Evolutionary conservation across 2,888 invertebrate species (phyloP).

Genomic region (Polia nebulosa): DNA sequence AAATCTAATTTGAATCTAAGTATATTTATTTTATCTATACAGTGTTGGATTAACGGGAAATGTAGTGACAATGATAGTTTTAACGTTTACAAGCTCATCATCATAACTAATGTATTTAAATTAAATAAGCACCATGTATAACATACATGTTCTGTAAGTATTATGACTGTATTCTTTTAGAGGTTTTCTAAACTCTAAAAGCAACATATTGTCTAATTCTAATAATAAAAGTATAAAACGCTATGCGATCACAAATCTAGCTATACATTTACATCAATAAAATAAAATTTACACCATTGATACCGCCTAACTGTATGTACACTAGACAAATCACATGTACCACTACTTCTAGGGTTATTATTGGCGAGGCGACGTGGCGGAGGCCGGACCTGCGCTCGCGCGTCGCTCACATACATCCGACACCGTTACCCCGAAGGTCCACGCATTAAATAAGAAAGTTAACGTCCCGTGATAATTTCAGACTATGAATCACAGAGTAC

Average conservation of each 20-base stretch:
- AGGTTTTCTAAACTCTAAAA: constrained; percentile 73
- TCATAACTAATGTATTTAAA: constrained; percentile 51
- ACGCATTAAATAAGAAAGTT: constrained; percentile 64
- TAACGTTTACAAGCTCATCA: constrained; percentile 66
- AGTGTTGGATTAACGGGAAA: background rate
- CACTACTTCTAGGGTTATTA: constrained; percentile 73
- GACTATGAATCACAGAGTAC: constrained; percentile 79
- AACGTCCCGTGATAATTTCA: constrained; percentile 66
- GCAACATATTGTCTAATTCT: constrained; percentile 74
- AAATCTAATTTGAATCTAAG: background rate
- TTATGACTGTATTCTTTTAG: constrained; percentile 67
- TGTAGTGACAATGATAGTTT: constrained; percentile 21
- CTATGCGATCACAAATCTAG: constrained; percentile 89
- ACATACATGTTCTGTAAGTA: constrained; percentile 62
- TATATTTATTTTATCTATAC: background rate
- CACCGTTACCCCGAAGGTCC: constrained; percentile 68
- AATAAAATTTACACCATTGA: constrained; percentile 88
- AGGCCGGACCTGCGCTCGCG: constrained; percentile 48
- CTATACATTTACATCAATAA: constrained; percentile 83
- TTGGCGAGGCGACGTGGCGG: constrained; percentile 47
- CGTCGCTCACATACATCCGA: constrained; percentile 49
- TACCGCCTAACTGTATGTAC: constrained; percentile 87
- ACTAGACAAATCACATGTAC: constrained; percentile 88
- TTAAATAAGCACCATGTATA: constrained; percentile 66
- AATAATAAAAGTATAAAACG: constrained; percentile 85